These are phyloP conservation scores for Leptopilina syphax DNA, from an alignment of 2,888 invertebrate species.

Conservation along the genomic window DNA sequence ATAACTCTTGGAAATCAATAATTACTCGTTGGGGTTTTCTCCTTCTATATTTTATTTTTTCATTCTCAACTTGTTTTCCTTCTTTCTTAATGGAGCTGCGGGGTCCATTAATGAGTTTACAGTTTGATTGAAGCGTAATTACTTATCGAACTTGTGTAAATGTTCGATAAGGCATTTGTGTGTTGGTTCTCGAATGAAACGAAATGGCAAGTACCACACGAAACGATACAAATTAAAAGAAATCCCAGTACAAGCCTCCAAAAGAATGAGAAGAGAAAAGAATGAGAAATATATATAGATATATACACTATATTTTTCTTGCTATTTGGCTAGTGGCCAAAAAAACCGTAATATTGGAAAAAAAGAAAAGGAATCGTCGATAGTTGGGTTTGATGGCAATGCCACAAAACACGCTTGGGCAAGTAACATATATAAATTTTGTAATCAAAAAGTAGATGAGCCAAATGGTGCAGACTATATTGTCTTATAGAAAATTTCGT, in stretches of 20 bases:
- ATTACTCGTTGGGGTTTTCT: too few relatives aligned
- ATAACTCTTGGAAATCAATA: too few relatives aligned
- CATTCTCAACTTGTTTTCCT: not conserved
- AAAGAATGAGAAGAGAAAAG: slow-evolving; percentile 49
- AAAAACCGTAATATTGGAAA: slow-evolving; percentile 67
- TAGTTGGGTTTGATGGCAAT: slow-evolving; percentile 59
- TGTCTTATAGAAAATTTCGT: slow-evolving; percentile 57
- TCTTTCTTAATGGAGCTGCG: not conserved
- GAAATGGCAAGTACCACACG: slow-evolving; percentile 9
- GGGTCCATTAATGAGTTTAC: not conserved
- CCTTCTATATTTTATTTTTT: too few relatives aligned
- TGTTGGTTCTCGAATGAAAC: not conserved
- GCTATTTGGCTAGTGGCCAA: slow-evolving; percentile 63
- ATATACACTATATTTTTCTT: slow-evolving; percentile 43
- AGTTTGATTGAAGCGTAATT: slow-evolving; percentile 14
- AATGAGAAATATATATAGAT: slow-evolving; percentile 44
- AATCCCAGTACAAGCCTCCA: slow-evolving; percentile 45
- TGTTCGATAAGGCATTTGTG: slow-evolving; percentile 11
- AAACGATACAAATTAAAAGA: slow-evolving; percentile 52
- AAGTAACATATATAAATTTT: too few relatives aligned
- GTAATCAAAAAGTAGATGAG: slow-evolving; percentile 43
- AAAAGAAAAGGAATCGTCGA: slow-evolving; percentile 60
- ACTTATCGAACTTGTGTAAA: slow-evolving; percentile 6
- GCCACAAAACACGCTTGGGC: slow-evolving; percentile 20
- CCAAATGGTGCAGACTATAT: slow-evolving; percentile 54